These are phyloP conservation scores for Apoderus coryli DNA, from an alignment of 2,888 invertebrate species.

Conservation along the genomic window DNA sequence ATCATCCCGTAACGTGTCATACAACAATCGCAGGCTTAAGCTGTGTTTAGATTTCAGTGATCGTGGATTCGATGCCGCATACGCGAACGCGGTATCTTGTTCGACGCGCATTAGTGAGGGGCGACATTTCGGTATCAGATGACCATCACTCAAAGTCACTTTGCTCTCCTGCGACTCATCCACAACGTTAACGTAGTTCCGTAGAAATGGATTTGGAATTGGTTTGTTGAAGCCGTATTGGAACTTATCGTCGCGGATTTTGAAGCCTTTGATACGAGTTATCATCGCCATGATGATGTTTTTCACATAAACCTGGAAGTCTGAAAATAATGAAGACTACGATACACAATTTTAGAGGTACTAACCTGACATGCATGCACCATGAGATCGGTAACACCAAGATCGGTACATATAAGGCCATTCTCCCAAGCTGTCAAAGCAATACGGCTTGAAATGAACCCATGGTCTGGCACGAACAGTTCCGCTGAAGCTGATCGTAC, in stretches of 20 bases:
- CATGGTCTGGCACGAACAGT: conserved; percentile 68
- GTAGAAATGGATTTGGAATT: conserved; percentile 65
- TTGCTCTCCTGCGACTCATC: conserved; percentile 46
- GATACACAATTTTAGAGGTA: conserved; percentile 22
- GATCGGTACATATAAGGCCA: conserved; percentile 73
- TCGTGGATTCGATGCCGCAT: conserved; percentile 52
- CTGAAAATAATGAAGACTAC: conserved; percentile 25
- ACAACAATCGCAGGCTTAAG: conserved; percentile 27
- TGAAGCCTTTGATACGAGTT: conserved; percentile 69
- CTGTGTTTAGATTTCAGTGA: conserved; percentile 21
- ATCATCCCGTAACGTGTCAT: conserved; percentile 30
- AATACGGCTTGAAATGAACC: conserved; percentile 68
- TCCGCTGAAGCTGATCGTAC: conserved; percentile 53
- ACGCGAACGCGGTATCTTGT: conserved; percentile 58
- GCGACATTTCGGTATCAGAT: conserved; percentile 50
- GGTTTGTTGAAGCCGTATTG: conserved; percentile 68
- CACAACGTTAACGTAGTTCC: conserved; percentile 52
- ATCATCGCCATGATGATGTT: conserved; percentile 67
- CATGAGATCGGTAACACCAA: conserved; percentile 68
- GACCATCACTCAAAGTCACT: conserved; percentile 42
- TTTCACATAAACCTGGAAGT: conserved; percentile 48
- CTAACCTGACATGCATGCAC: conserved; percentile 59
- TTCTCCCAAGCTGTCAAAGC: conserved; percentile 81
- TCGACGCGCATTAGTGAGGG: conserved; percentile 60
- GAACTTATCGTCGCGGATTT: conserved; percentile 55